phyloP scores from a whole-genome alignment of 2,113 vertebrate genomes.

The Melanostigma gelatinosum region DNA sequence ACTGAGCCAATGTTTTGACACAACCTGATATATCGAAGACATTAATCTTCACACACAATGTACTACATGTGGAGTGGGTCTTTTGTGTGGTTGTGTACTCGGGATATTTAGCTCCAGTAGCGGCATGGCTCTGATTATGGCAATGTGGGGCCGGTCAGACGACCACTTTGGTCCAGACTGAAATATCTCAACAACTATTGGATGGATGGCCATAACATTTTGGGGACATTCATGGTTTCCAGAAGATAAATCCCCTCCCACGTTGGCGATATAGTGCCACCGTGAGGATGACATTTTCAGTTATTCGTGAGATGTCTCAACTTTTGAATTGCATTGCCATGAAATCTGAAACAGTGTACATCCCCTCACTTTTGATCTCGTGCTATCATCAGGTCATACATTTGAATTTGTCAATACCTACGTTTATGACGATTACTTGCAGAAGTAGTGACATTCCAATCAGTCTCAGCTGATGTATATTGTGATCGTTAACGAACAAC shows the following conservation, averaged over 20 bases:
- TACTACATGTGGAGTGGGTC: slow-evolving; percentile 12
- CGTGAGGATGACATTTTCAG: too few relatives aligned
- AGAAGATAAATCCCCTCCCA: not conserved
- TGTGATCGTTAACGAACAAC: not conserved
- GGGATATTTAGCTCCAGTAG: not conserved
- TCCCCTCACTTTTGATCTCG: not conserved
- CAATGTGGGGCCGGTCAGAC: not conserved
- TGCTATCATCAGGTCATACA: not conserved
- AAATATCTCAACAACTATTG: not conserved
- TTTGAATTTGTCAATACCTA: not conserved
- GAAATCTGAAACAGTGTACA: not conserved
- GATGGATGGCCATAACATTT: not conserved
- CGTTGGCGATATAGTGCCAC: not conserved
- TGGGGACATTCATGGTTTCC: not conserved
- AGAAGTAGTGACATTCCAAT: not conserved
- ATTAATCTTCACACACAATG: slow-evolving; percentile 20
- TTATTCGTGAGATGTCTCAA: too few relatives aligned
- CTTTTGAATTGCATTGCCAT: too few relatives aligned
- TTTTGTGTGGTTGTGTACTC: slow-evolving; percentile 2
- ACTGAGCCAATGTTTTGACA: slow-evolving; percentile 30
- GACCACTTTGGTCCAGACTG: not conserved
- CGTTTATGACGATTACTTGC: not conserved
- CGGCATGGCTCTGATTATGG: not conserved
- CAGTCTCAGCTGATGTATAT: not conserved
- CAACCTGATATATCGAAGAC: slow-evolving; percentile 3